Conservation (phyloP, 2,113 vertebrate species). For the Meles meles region DNA sequence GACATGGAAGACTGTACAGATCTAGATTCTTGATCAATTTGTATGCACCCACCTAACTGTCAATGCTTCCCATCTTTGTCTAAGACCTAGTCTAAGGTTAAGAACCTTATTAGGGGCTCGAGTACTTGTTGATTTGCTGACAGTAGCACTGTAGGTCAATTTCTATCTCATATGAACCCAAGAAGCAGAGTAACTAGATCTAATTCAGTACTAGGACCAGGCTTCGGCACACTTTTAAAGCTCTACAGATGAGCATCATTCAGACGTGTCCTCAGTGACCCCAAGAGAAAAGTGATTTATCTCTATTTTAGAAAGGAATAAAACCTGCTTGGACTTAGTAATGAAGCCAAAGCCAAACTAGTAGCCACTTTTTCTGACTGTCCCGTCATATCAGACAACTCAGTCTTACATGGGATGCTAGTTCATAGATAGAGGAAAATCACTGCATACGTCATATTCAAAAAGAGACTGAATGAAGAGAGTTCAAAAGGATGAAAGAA, state of each 20-base stretch:
- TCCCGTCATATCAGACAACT: neutral
- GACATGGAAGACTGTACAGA: neutral
- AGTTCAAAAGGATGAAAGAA: slow-evolving; percentile 6
- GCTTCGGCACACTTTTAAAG: slow-evolving; percentile 1
- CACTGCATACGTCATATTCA: neutral
- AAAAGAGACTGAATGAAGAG: neutral
- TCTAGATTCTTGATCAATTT: neutral
- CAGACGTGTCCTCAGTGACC: neutral
- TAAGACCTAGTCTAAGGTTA: neutral
- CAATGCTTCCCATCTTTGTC: neutral
- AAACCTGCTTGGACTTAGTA: neutral
- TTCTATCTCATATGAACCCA: slow-evolving; percentile 34
- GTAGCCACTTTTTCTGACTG: neutral
- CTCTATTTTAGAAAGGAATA: slow-evolving; percentile 24
- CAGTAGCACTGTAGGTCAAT: neutral
- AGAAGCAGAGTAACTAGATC: neutral
- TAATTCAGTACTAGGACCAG: neutral
- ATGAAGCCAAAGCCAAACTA: neutral
- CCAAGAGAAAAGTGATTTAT: neutral
- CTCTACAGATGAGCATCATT: slow-evolving; percentile 22
- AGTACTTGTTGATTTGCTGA: slow-evolving; percentile 14
- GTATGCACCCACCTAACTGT: neutral
- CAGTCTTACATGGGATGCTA: neutral
- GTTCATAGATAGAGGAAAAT: neutral
- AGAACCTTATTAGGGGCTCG: neutral